Evolutionary conservation across 92 coral and sea anemone species (phyloP).

Genomic region (Zoanthus gigantus): DNA sequence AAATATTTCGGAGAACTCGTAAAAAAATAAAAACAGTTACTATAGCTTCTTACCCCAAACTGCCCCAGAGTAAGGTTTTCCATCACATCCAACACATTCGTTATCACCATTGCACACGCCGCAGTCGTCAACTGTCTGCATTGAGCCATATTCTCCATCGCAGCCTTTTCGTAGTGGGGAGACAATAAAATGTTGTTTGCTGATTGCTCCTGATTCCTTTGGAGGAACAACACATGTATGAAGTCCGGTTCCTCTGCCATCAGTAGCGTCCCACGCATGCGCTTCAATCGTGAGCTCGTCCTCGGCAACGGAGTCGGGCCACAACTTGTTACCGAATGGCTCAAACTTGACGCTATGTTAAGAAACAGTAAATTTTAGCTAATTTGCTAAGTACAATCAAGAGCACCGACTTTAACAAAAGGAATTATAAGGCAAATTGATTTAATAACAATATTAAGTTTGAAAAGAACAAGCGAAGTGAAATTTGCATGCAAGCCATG

Average conservation of each 20-base stretch:
- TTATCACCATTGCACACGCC: background rate
- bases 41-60: no score
- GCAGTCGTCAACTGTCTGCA: background rate
- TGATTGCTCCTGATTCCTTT: background rate
- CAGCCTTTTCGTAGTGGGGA: no score
- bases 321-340: background rate
- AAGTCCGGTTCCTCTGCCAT: background rate
- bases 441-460: background rate
- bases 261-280: background rate
- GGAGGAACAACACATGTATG: background rate
- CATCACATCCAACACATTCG: constrained; percentile 50
- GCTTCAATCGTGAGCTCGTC: background rate
- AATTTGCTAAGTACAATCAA: background rate
- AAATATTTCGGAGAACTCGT: no score
- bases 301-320: background rate
- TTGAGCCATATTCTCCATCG: background rate
- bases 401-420: no score
- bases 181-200: background rate
- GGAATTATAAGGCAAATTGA: no score
- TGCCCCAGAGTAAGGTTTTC: constrained; percentile 38
- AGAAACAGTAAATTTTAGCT: background rate
- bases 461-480: background rate
- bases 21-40: no score
- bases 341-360: background rate
- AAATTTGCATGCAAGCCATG: background rate